Base-by-base conservation (phyloP, 2,888 invertebrate genomes). In the Cecidostiba fungosa region DNA sequence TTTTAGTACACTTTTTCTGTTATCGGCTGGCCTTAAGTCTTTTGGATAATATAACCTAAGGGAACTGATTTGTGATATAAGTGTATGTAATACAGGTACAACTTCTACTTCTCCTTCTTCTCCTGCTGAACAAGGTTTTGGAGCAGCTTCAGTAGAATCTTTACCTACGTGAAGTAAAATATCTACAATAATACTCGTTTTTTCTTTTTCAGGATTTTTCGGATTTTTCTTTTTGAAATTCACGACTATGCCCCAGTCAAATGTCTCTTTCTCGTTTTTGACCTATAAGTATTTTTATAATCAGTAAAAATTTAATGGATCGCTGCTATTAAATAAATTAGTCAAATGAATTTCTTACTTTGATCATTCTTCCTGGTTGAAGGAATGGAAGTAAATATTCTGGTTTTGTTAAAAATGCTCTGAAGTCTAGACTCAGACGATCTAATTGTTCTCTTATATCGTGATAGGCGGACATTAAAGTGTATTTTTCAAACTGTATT, bases 241-340 rank as follows among this genome's bases (percentile, higher is more conserved):
- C 1, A 99, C 96, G 80, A 99, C 96, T 76, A 98, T 97, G 16
- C 99, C 99, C 99, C 99, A 99, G 90, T 98, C 99, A 93, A 98
- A 99, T 91, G 98, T 97, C 88, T 97, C 95, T 54, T 96, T 96
- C 72, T 96, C 97, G 89, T 97, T 97, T 94, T 97, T 97, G 4
- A 98, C 95, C 97, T 97, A 87, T 43, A 91, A 32, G n/a, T 26
- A 70, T 62, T 76, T 39, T 6, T 76, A n/a, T 14, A n/a, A 66
- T 47, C 62, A 77, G 77, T 76, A 70, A 77, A 70, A 77, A 78
- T 74, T 32, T 29, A 77, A 80, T 66, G 16, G 83, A 72, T 73
- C 3, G 1, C 29, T 77, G n/a, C 6, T 2, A 78, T 84, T 16
- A 62, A 43, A 69, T 29, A 70, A n/a, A 0, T n/a, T 39, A 39